phyloP scores from a whole-genome alignment of 2,888 invertebrate species.

The Vannuccia rotundouncinata region DNA sequence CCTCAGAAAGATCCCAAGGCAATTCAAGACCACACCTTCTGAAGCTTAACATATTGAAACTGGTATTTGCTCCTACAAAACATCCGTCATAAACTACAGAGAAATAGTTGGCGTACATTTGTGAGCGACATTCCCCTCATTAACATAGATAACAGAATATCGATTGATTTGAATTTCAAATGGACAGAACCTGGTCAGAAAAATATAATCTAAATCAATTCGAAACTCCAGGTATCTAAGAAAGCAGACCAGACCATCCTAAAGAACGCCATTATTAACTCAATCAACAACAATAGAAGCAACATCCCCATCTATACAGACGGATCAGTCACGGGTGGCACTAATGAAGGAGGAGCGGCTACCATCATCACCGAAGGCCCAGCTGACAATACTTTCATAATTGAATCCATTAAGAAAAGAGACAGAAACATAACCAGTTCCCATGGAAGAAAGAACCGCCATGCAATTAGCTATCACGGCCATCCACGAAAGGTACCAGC shows the following conservation, averaged over 20 bases:
- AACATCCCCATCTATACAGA: neutral
- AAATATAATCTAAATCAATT: neutral
- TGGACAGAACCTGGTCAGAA: neutral
- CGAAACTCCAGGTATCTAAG: neutral
- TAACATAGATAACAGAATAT: neutral
- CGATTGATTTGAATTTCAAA: neutral
- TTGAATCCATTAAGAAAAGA: neutral
- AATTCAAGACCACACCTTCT: neutral
- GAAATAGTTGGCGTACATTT: neutral
- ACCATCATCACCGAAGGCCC: neutral
- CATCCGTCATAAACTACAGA: neutral
- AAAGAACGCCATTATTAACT: neutral
- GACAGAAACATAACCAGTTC: neutral
- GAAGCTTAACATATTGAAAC: neutral
- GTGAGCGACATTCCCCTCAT: neutral
- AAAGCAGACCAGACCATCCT: neutral
- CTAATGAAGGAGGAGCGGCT: conserved; percentile 1
- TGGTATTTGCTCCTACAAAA: neutral
- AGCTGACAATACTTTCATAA: neutral
- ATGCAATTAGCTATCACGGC: neutral
- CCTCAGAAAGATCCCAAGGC: neutral
- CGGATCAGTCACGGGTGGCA: neutral
- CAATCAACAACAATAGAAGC: neutral
- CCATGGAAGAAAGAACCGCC: neutral
- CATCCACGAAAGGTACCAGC: neutral